phyloP scores from a whole-genome alignment of 2,888 invertebrate genomes.

The Tubiluchus corallicola region DNA sequence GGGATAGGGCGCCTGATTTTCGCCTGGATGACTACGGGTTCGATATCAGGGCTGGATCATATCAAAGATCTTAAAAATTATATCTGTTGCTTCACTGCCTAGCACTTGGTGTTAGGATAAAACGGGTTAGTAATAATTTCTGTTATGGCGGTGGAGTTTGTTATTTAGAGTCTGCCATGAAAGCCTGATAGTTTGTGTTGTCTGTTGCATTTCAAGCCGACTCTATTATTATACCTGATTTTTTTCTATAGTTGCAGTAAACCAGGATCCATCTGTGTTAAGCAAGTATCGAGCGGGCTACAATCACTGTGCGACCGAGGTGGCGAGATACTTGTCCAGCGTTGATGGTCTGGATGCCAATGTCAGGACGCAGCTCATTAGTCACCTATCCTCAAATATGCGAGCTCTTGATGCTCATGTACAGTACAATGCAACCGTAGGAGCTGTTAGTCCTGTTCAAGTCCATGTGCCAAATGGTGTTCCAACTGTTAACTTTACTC shows the following conservation, averaged over 20 bases:
- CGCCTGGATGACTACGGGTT: too few relatives aligned
- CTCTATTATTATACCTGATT: too few relatives aligned
- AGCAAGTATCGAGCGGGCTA: constrained; percentile 19
- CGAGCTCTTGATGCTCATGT: background rate
- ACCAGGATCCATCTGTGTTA: constrained; percentile 7
- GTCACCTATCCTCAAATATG: constrained; percentile 17
- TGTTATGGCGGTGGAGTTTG: too few relatives aligned
- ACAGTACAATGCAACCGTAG: background rate
- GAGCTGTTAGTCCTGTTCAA: background rate
- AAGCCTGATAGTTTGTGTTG: too few relatives aligned
- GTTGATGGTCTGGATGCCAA: constrained; percentile 16
- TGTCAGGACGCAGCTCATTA: constrained; percentile 15
- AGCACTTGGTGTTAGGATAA: too few relatives aligned
- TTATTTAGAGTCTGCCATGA: too few relatives aligned
- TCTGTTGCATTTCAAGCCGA: too few relatives aligned
- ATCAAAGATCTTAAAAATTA: too few relatives aligned
- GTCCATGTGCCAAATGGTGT: background rate
- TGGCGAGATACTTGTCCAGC: constrained; percentile 16
- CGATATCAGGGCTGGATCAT: too few relatives aligned
- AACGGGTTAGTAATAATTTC: too few relatives aligned
- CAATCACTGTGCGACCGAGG: constrained; percentile 19
- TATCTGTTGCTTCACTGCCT: too few relatives aligned
- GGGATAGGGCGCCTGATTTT: too few relatives aligned
- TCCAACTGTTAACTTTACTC: background rate
- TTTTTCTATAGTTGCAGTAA: background rate